Evolutionary conservation across 2,113 vertebrate genomes (phyloP).

Genomic region (Corydoras maculifer): DNA sequence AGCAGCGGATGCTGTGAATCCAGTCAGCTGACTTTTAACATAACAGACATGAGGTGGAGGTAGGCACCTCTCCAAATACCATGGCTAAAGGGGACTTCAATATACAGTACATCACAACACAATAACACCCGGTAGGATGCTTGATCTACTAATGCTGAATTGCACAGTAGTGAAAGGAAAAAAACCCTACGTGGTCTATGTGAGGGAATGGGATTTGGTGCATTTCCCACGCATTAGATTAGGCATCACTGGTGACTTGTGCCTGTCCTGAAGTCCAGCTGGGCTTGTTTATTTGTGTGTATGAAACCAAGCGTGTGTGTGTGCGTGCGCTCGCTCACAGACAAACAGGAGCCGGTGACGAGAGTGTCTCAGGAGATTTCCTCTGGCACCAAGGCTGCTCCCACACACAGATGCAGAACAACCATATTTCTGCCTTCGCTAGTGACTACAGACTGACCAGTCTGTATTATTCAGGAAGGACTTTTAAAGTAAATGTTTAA

Average conservation of each 20-base stretch:
- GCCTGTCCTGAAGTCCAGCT: constrained; percentile 61
- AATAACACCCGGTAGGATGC: no score
- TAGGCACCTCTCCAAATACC: background rate
- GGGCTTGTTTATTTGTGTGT: constrained; percentile 67
- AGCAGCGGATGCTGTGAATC: background rate
- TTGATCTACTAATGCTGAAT: background rate
- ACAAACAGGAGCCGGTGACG: constrained; percentile 67
- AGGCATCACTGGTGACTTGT: constrained; percentile 57
- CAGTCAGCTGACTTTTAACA: background rate
- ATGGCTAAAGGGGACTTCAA: background rate
- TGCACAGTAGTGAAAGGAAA: background rate
- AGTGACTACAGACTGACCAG: no score
- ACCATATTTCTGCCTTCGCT: constrained; percentile 6
- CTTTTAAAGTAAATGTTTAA: no score
- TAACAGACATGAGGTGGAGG: background rate
- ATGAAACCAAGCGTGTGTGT: constrained; percentile 41
- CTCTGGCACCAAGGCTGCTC: constrained; percentile 38
- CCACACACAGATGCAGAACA: constrained; percentile 20
- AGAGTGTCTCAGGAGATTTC: constrained; percentile 36
- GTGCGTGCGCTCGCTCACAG: constrained; percentile 58
- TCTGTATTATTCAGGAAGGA: no score
- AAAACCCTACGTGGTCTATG: constrained; percentile 4
- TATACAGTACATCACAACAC: no score
- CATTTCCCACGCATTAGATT: constrained; percentile 66
- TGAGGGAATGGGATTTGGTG: constrained; percentile 44